phyloP scores from a whole-genome alignment of 2,888 invertebrate species.

The Calameuta pallipes region DNA sequence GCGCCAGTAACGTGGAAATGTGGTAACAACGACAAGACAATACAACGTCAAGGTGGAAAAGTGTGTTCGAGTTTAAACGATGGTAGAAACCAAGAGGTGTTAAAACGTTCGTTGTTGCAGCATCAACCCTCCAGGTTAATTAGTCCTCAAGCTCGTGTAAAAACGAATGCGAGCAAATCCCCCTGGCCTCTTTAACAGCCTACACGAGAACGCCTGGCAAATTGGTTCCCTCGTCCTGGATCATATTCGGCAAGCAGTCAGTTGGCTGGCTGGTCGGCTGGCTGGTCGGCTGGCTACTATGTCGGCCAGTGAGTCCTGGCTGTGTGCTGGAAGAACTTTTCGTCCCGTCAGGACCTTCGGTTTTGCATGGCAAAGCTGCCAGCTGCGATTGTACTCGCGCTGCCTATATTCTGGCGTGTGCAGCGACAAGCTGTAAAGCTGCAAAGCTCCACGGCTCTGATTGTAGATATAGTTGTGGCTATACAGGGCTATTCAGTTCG shows the following conservation, averaged over 20 bases:
- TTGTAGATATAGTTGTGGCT: background rate
- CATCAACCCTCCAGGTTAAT: background rate
- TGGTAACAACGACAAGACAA: background rate
- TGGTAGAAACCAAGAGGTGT: background rate
- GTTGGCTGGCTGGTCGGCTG: background rate
- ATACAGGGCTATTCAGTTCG: background rate
- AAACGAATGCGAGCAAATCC: constrained; percentile 3
- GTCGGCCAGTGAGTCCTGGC: background rate
- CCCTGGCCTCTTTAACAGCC: background rate
- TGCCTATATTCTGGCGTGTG: background rate
- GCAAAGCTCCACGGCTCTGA: background rate
- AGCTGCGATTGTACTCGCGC: background rate
- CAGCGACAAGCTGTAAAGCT: background rate
- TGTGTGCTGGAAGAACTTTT: background rate
- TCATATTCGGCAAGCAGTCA: background rate
- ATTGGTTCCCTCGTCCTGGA: background rate
- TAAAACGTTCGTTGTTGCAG: background rate
- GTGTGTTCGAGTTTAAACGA: background rate
- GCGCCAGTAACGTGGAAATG: background rate
- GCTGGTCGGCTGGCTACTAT: background rate
- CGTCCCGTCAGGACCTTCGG: background rate
- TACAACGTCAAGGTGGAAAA: background rate
- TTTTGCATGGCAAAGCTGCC: background rate
- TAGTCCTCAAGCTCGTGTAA: constrained; percentile 2
- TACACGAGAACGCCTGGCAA: background rate